Percentiles rank a stretch among this genome's conserved stretches.
Evolutionary conservation across 2,113 vertebrate genomes (phyloP).

Genomic region (Aptenodytes forsteri): DNA sequence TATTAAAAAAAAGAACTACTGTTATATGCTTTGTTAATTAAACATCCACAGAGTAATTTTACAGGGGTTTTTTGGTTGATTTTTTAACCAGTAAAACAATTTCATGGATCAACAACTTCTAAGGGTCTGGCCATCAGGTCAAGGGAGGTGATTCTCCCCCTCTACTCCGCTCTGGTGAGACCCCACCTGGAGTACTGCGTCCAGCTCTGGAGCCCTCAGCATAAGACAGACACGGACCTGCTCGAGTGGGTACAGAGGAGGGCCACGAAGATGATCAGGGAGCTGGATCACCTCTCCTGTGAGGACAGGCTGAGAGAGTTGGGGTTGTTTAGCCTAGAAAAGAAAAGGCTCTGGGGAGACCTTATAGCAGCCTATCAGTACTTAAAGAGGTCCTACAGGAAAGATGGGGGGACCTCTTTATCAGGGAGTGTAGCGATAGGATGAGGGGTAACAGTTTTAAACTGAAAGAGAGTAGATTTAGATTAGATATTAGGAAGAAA

Average conservation of each 20-base stretch:
- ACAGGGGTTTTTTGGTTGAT: neutral
- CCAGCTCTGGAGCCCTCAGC: too few species aligned
- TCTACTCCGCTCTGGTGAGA: neutral
- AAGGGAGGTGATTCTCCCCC: neutral
- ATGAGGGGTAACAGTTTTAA: fast-evolving
- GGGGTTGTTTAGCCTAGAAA: neutral
- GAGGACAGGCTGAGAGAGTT: neutral
- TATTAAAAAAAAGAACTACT: neutral
- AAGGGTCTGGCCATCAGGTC: neutral
- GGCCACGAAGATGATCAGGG: too few species aligned
- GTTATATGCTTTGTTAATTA: neutral
- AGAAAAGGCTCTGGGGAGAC: neutral
- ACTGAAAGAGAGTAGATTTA: neutral
- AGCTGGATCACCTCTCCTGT: neutral
- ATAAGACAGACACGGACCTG: neutral
- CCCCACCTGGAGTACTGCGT: neutral
- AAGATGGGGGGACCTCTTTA: neutral
- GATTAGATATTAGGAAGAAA: neutral
- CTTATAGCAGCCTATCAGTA: neutral
- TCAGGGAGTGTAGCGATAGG: neutral
- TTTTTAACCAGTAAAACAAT: neutral
- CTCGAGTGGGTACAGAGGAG: fast-evolving
- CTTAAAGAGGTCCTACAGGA: neutral
- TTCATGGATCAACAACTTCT: neutral
- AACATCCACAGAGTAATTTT: neutral